Evolutionary conservation across 2,113 vertebrate genomes (phyloP).

Genomic region (Paradoxurus hermaphroditus): DNA sequence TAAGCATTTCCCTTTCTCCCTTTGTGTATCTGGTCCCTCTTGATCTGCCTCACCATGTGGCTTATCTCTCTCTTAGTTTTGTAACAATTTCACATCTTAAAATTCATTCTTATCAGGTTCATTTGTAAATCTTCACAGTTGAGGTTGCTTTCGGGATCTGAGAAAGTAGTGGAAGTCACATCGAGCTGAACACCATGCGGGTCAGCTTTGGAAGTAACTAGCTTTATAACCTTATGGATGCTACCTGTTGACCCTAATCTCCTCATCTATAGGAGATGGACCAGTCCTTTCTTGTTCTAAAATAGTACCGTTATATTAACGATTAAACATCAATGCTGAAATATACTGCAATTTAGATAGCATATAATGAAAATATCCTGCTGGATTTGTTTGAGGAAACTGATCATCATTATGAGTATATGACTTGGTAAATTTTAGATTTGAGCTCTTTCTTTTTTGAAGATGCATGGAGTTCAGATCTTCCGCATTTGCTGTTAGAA

Average conservation of each 20-base stretch:
- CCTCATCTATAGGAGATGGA: neutral
- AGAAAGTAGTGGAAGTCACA: neutral
- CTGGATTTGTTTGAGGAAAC: neutral
- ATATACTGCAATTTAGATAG: neutral
- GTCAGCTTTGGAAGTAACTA: neutral
- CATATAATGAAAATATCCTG: neutral
- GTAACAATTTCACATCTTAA: neutral
- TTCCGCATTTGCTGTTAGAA: neutral
- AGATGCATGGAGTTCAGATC: neutral
- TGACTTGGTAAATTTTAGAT: neutral
- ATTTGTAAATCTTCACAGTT: neutral
- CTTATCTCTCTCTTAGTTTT: neutral
- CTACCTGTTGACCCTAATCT: neutral
- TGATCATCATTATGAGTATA: too few species aligned
- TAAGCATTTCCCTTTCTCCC: neutral
- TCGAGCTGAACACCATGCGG: neutral
- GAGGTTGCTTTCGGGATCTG: neutral
- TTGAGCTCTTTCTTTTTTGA: neutral
- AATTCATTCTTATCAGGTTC: neutral
- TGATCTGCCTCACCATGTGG: neutral
- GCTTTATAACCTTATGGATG: neutral
- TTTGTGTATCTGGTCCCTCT: neutral
- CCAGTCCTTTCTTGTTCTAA: neutral
- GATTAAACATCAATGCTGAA: neutral
- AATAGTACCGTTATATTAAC: neutral